Conservation (phyloP, 2,113 vertebrate species). For the Chrysemys picta region DNA sequence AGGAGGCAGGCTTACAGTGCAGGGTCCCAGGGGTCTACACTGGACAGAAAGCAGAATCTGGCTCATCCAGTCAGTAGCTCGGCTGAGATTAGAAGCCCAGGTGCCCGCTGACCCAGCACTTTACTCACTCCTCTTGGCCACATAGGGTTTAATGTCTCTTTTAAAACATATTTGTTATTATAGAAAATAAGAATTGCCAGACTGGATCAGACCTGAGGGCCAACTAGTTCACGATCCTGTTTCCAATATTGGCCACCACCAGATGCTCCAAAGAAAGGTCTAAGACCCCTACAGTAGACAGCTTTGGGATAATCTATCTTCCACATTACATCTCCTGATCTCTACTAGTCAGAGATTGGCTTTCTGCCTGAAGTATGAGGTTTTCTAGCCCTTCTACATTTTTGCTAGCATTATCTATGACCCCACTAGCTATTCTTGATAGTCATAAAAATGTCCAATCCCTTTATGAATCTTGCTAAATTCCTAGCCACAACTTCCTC, state of each 20-base stretch:
- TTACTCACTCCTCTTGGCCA: neutral
- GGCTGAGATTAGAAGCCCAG: neutral
- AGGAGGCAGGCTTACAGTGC: neutral
- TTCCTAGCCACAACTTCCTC: neutral
- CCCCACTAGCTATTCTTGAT: neutral
- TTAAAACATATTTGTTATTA: neutral
- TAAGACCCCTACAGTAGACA: neutral
- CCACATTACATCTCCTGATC: neutral
- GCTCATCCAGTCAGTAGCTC: neutral
- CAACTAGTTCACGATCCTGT: neutral
- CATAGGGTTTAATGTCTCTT: neutral
- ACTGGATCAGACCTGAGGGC: neutral
- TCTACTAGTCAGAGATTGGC: fast-evolving
- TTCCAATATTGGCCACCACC: neutral
- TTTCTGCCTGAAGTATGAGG: neutral
- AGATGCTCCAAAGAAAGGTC: neutral
- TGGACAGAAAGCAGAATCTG: neutral
- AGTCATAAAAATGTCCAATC: neutral
- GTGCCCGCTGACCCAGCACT: fast-evolving
- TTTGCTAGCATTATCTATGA: neutral
- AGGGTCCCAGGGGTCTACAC: neutral
- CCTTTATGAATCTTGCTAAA: neutral
- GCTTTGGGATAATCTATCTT: neutral
- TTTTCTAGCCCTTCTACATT: neutral
- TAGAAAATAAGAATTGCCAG: neutral